These are phyloP conservation scores for Drosophila affinis DNA, from an alignment of 2,888 invertebrate genomes.

Conservation along the genomic window DNA sequence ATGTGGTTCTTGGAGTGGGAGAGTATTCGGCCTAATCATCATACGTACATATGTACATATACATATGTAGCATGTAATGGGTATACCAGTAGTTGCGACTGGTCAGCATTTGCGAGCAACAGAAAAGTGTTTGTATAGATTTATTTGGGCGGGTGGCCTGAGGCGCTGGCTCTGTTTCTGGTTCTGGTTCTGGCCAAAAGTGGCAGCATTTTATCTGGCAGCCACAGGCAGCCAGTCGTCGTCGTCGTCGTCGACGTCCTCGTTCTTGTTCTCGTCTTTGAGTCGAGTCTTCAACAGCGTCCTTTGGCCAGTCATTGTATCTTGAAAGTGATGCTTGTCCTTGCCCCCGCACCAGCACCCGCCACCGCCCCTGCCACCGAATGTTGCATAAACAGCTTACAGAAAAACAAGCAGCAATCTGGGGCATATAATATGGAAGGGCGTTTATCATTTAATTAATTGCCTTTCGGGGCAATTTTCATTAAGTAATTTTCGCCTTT, in stretches of 20 bases:
- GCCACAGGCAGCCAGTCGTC: neutral
- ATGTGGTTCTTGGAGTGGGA: too few relatives aligned
- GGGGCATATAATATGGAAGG: constrained; percentile 49
- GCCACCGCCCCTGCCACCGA: neutral
- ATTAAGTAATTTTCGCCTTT: constrained; percentile 49
- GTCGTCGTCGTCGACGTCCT: neutral
- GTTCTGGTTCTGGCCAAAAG: too few relatives aligned
- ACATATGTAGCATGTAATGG: too few relatives aligned
- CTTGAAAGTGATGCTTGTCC: neutral
- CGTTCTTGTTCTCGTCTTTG: neutral
- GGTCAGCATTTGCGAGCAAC: too few relatives aligned
- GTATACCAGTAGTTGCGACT: too few relatives aligned
- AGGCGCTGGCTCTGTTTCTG: too few relatives aligned
- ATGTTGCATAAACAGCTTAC: constrained; percentile 52
- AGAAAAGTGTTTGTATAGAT: neutral
- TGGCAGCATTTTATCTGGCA: neutral
- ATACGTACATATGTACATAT: too few relatives aligned
- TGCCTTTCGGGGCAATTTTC: constrained; percentile 55
- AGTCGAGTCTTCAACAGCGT: neutral
- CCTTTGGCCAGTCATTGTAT: neutral
- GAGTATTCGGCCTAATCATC: too few relatives aligned
- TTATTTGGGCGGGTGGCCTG: neutral
- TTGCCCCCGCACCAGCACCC: neutral
- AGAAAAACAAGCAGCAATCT: constrained; percentile 39
- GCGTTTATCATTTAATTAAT: constrained; percentile 60